Base-by-base conservation (phyloP, 2,888 invertebrate species). In the Idaea dimidiata region DNA sequence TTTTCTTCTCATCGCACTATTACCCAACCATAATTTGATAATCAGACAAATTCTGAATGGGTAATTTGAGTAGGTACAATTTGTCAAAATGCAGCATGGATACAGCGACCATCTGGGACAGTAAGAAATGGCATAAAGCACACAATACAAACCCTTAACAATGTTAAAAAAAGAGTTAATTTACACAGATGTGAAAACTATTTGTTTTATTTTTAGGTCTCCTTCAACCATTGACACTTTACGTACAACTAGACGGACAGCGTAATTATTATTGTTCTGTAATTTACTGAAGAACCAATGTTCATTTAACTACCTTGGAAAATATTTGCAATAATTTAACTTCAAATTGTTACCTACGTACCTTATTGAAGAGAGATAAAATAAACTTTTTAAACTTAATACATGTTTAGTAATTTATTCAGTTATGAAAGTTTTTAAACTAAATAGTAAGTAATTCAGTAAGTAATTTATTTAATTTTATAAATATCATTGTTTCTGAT, bases 81-180 rank as follows among this genome's bases (percentile, higher is more conserved):
- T 43, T 43, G 10, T 8, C 33, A 10, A 1, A 33, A 33, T 43
- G 14, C 43, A 43, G 14, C 8, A 3, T 24, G 24, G 24, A 24
- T 24, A 24, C 24, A 24, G 24, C 24, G 24, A 24, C 7, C 43
- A 43, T 43, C 5, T 43, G 43, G 7, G 43, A 43, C 43, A 43
- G 14, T 14, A 43, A 43, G 10, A 8, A 43, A 7, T 14, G 2
- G 43, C 10, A 10, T 43, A 43, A 8, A 43, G 43, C 7, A 43
- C 43, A 43, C 43, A 43, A 73, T 75, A 56, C 16, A 56, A 56
- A 56, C 18, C 17, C 17, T 17, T 17, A 56, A 56, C 56, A 56
- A 18, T 14, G 17, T 56, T 56, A 14, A 43, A 43, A 24, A 43
- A 43, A 43, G 43, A 14, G 8, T 43, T 43, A 43, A 14, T 43